phyloP scores from a whole-genome alignment of 2,888 invertebrate genomes.

The Acleris holmiana region DNA sequence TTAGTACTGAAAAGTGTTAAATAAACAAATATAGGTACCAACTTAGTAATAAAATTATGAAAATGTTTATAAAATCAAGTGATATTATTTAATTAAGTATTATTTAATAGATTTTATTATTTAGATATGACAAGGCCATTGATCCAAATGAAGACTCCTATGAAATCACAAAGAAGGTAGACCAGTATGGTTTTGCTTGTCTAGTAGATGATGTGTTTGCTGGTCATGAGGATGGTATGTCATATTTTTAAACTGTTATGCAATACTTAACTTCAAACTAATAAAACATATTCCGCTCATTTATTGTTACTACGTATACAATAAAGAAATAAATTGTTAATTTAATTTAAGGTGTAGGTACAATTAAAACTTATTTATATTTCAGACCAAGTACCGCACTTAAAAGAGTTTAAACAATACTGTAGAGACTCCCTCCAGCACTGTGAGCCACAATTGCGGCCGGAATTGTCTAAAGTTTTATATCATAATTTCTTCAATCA shows the following conservation, averaged over 20 bases:
- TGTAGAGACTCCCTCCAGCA: constrained; percentile 89
- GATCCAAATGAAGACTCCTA: constrained; percentile 88
- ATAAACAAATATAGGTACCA: too few relatives aligned
- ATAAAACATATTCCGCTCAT: too few relatives aligned
- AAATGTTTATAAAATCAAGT: too few relatives aligned
- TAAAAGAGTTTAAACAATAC: constrained; percentile 88
- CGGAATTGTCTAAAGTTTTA: constrained; percentile 87
- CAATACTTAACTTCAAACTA: too few relatives aligned
- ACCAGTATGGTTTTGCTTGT: constrained; percentile 91
- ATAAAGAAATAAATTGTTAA: not conserved
- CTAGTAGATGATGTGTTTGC: constrained; percentile 90
- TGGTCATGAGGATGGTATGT: constrained; percentile 82
- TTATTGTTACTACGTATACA: too few relatives aligned
- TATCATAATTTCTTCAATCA: constrained; percentile 92
- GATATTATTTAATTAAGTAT: not conserved
- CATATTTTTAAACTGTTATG: constrained; percentile 1
- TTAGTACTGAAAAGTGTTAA: constrained; percentile 38
- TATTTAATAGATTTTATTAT: constrained; percentile 14
- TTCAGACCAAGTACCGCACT: constrained; percentile 88
- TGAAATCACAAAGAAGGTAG: constrained; percentile 85
- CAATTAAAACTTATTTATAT: constrained; percentile 37
- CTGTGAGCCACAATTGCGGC: constrained; percentile 86
- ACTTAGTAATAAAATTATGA: not conserved
- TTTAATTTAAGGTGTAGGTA: not conserved
- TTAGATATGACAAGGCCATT: constrained; percentile 88